Conservation (phyloP, 2,888 invertebrate species). For the Zelleria hepariella region DNA sequence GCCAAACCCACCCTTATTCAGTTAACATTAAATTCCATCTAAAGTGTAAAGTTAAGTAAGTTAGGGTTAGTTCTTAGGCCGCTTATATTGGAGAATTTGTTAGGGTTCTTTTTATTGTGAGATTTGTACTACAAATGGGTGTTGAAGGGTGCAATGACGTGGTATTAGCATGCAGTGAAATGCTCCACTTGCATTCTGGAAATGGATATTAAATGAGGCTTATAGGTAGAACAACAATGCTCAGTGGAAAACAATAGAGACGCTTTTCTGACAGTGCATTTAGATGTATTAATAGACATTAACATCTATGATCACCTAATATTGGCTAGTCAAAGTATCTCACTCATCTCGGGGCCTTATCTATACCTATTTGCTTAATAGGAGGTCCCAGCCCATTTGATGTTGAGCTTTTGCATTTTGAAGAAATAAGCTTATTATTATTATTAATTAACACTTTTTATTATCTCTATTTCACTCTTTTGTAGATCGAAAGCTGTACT, state of each 20-base stretch:
- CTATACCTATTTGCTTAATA: too few species aligned
- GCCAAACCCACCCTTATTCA: not conserved
- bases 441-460: too few species aligned
- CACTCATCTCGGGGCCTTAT: too few species aligned
- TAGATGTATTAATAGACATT: too few species aligned
- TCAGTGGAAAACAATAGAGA: not conserved
- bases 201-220: not conserved
- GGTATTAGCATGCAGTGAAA: not conserved
- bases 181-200: not conserved
- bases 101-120: conserved; percentile 4
- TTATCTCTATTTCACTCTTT: too few species aligned
- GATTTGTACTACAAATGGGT: conserved; percentile 8
- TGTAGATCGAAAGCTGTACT: too few species aligned
- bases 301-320: too few species aligned
- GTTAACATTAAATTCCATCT: not conserved
- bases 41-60: not conserved
- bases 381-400: too few species aligned
- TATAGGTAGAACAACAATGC: not conserved
- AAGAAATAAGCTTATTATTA: too few species aligned
- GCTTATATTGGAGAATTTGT: not conserved
- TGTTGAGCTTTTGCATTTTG: too few species aligned
- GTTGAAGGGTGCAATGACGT: conserved; percentile 4
- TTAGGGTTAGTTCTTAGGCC: not conserved
- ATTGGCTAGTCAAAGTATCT: too few species aligned
- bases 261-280: too few species aligned